Evolutionary conservation across 2,888 invertebrate species (phyloP), one percentile per base, ranked within the genome.

Genomic region (Gymnosoma rotundatum): DNA sequence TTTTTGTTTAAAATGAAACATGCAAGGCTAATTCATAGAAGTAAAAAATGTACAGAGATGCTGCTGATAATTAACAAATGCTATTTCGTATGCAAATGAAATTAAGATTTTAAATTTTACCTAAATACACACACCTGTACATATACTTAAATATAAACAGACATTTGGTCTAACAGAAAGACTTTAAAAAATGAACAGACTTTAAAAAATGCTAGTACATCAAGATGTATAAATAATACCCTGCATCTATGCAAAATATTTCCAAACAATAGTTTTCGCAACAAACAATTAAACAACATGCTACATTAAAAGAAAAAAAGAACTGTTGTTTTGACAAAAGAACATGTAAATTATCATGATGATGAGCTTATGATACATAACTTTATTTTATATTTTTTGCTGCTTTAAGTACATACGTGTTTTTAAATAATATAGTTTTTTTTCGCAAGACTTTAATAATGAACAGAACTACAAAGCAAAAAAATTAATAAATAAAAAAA

Each of bases 31-130:
- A 73, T 73, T 67, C 58, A 75, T 63, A 64, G 56, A 72, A 80
- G 25, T n/a, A 2, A 21, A 72, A 80, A 64, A 48, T 70, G 63
- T 45, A 72, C 80, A 76, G 80, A 80, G 73, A 73, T 73, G 76
- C 52, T 73, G 76, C 66, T 80, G 72, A 63, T 84, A 84, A 80
- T 84, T 80, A 84, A 64, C 83, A 80, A 78, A 80, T 63, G 67
- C 20, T 45, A 32, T 32, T 32, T 6, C 9, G 6, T 16, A 32
- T 61, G 38, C 38, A 8, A 78, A 84, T 80, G 50, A 84, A 84
- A 76, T 80, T 80, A 73, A 61, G 50, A 60, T 69, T 69, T 70
- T 32, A 60, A 36, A 42, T 64, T 9, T 67, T 60, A 78, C 50
- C 50, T 64, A 69, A 63, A 70, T 38, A 32, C 18, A 18, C n/a